Base-by-base conservation (phyloP, 2,797 vertebrate genomes). In the Silurus aristotelis region DNA sequence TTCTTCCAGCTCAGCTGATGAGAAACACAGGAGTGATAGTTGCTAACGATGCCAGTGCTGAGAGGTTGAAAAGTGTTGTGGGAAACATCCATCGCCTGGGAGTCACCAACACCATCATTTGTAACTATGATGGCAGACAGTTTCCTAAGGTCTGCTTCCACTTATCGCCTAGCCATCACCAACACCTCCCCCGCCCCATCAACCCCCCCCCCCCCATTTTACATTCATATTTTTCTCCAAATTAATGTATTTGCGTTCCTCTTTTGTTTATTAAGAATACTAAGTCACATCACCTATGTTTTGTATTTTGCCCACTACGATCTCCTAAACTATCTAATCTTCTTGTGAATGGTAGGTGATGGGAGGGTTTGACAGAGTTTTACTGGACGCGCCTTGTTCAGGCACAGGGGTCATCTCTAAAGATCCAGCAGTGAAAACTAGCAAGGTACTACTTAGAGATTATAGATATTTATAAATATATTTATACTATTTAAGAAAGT, bases 361-460 rank as follows among this genome's bases (percentile, higher is more conserved):
- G 91, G 97, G 97, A 64, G 98, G 98, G 17, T 99, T 99, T 19
- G 98, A 99, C 86, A 92, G 98, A 80, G 98, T 98, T 22, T 92
- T 99, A 87, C 94, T 99, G 55, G 98, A 99, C n/a, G 98, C 98
- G 61, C 98, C 98, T 0, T 99, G 98, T 90, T 98, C 98, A 0
- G 98, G 98, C 80, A 99, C 98, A 0, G 98, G 98, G 0, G 92
- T 99, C 86, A 99, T 99, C 82, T 96, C 98, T 64, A 99, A 99
- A 94, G 98, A 99, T 91, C 98, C 98, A 25, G 94, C 96, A 46
- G 97, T 99, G 86, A 99, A 99, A 94, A 98, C 97, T 12, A 97
- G 96, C 83, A 99, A 99, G 96, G 95, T 96, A 92, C 89, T 87
- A 6, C 25, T 58, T 56, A 4, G 0, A 12, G 10, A 48, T 61